A percentile compares a stretch with the other conserved stretches of the same genome.
Conservation (phyloP, 2,113 vertebrate genomes). For the Dinomys branickii region DNA sequence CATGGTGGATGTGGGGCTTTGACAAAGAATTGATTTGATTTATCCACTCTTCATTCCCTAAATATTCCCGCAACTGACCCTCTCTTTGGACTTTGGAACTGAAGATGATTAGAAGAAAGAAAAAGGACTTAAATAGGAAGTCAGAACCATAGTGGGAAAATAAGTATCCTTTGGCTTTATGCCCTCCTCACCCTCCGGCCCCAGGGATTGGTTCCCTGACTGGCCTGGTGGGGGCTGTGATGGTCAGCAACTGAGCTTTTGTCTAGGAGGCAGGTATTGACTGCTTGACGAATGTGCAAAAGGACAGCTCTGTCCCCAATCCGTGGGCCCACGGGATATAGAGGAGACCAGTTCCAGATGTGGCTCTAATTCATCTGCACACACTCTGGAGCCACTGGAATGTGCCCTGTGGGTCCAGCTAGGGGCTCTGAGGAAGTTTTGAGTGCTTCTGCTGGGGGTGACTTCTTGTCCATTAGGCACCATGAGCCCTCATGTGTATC, state of each 20-base stretch:
- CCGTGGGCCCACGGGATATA: fast-evolving
- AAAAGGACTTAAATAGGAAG: not conserved
- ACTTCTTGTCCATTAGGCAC: not conserved
- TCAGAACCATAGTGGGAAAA: not conserved
- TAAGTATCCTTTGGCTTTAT: not conserved
- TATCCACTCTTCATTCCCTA: not conserved
- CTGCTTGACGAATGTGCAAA: not conserved
- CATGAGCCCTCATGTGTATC: not conserved
- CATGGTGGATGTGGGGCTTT: not conserved
- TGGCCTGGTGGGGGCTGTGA: not conserved
- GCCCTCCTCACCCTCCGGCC: too few species aligned
- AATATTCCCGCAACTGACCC: not conserved
- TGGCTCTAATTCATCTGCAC: not conserved
- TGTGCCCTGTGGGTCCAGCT: not conserved
- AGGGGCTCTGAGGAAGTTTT: not conserved
- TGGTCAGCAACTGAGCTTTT: not conserved
- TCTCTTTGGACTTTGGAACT: not conserved
- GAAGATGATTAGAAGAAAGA: not conserved
- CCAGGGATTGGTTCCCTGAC: not conserved
- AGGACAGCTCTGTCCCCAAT: not conserved
- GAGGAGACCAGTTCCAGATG: not conserved
- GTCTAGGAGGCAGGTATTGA: too few species aligned
- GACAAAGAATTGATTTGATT: not conserved
- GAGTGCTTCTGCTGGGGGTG: not conserved
- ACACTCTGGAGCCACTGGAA: not conserved